Base-by-base conservation (phyloP, 2,113 vertebrate species). In the Circaetus gallicus region DNA sequence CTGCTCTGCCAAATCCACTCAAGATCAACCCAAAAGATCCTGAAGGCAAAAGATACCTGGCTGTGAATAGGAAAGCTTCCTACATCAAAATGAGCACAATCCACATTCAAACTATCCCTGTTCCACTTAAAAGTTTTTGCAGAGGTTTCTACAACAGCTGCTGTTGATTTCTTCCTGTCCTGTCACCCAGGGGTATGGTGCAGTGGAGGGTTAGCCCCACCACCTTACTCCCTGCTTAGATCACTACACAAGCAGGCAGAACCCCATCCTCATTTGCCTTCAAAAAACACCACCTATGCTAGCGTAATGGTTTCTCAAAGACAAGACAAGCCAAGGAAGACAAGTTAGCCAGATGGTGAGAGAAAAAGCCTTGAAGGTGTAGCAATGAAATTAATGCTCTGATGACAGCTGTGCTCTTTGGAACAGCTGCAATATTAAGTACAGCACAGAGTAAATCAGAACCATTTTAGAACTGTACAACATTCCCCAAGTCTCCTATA, bases 281-380 rank as follows among this genome's bases (percentile, higher is more conserved):
- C 61, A 52, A 4, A 66, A 42, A 26, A 7, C 56, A 42, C 12
- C 0, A 0, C 29, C 73, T 29, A 1, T 8, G 16, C 24, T 32
- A 67, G 42, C 71, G 34, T 6, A 29, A 11, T 1, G 8, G n/a
- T 58, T 49, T 12, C 79, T 79, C 65, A 58, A 74, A 66, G 38
- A 38, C 7, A 25, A 31, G 65, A 6, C 25, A 63, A 36, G 65
- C 7, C 49, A 76, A 71, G 45, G 38, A 56, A 69, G 18, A 32
- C 26, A 55, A 87, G 42, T 40, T 29, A 86, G 45, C 15, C 76
- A 69, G 20, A 63, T 42, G 45, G 22, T 8, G 38, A 92, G 19
- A 49, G 31, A 22, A 61, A 73, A 93, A 56, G 21, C 18, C 38
- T 62, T 47, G 40, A 71, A 63, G 42, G 42, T 80, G 49, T 50